Conservation (phyloP, 2,113 vertebrate genomes). For the Pao palembangensis region DNA sequence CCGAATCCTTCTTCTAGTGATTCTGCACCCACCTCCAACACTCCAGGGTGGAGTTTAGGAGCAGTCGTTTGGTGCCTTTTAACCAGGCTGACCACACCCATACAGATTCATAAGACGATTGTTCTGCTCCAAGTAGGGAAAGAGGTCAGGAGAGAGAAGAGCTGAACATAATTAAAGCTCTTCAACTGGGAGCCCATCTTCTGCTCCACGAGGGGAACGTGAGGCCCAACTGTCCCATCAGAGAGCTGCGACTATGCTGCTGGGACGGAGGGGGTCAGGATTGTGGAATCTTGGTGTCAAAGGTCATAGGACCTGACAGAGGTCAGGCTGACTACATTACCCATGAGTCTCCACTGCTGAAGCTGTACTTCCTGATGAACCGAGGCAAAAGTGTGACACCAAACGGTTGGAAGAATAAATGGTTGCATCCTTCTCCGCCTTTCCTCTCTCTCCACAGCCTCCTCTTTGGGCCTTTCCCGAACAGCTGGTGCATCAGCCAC, state of each 20-base stretch:
- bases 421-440: constrained; percentile 51
- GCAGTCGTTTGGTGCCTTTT: too few species aligned
- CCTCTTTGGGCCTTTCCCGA: too few species aligned
- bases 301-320: constrained; percentile 28
- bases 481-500: too few species aligned
- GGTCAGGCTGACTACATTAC: constrained; percentile 34
- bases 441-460: constrained; percentile 33
- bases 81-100: too few species aligned
- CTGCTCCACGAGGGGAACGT: background rate
- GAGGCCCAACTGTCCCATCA: constrained; percentile 1
- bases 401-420: constrained; percentile 51
- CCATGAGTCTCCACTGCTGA: constrained; percentile 26
- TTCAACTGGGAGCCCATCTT: too few species aligned
- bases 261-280: background rate
- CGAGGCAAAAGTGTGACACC: constrained; percentile 54
- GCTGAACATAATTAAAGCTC: too few species aligned
- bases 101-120: too few species aligned
- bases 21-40: too few species aligned
- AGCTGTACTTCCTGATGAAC: constrained; percentile 31
- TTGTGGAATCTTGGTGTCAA: constrained; percentile 38
- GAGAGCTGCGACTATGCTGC: constrained; percentile 2
- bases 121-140: too few species aligned
- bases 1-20: too few species aligned
- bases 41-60: too few species aligned
- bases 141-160: too few species aligned